Percentiles rank a stretch among this genome's conserved stretches.
Conservation (phyloP, 2,113 vertebrate genomes). For the Entelurus aequoreus region DNA sequence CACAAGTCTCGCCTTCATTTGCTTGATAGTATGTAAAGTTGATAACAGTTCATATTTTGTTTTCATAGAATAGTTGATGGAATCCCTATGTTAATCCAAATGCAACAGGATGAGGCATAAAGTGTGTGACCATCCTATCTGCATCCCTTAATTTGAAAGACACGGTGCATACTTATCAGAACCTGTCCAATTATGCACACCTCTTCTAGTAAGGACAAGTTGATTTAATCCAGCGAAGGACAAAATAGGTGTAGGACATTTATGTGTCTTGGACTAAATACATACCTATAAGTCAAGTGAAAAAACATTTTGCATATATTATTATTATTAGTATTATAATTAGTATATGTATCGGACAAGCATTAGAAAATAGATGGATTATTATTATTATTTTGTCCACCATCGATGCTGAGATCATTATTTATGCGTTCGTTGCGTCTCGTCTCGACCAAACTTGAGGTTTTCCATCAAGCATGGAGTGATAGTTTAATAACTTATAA, state of each 20-base stretch:
- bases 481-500: too few relatives aligned
- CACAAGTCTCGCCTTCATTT: too few relatives aligned
- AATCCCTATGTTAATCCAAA: slow-evolving; percentile 13
- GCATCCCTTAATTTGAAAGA: slow-evolving; percentile 44
- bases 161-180: slow-evolving; percentile 36
- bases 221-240: slow-evolving; percentile 50
- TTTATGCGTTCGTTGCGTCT: too few relatives aligned
- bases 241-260: slow-evolving; percentile 8
- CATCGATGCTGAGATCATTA: too few relatives aligned
- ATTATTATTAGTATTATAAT: too few relatives aligned
- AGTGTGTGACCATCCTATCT: slow-evolving; percentile 47
- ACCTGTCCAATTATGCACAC: slow-evolving; percentile 40
- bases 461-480: too few relatives aligned
- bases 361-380: too few relatives aligned
- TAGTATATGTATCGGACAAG: too few relatives aligned
- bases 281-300: too few relatives aligned
- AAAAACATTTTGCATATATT: too few relatives aligned
- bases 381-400: too few relatives aligned
- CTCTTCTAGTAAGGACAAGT: slow-evolving; percentile 33
- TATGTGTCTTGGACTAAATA: not conserved
- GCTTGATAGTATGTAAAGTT: not conserved
- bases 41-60: not conserved
- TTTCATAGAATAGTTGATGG: not conserved
- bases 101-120: slow-evolving; percentile 31
- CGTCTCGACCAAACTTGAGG: too few relatives aligned